These are phyloP conservation scores for Zoanthus sansibaricus DNA, from an alignment of 92 coral and sea anemone species.

Conservation along the genomic window DNA sequence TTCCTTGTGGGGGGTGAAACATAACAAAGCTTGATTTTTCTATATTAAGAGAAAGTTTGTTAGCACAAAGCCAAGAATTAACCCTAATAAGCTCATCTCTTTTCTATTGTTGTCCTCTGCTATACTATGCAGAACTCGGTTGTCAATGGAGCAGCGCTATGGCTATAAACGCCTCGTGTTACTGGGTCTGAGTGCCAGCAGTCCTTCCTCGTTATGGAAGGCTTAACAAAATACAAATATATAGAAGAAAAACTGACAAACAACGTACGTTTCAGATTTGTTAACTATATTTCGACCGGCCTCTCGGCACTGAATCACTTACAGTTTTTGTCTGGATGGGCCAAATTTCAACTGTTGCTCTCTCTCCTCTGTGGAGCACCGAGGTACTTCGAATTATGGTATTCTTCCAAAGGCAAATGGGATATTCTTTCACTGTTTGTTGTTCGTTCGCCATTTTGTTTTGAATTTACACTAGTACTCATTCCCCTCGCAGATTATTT, in stretches of 20 bases:
- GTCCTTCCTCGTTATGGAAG: conserved; percentile 39
- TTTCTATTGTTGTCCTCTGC: conserved; percentile 30
- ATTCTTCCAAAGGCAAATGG: conserved; percentile 29
- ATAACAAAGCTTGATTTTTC: conserved; percentile 15
- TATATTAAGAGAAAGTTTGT: not conserved
- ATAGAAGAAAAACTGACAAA: not conserved
- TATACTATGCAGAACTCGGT: conserved; percentile 34
- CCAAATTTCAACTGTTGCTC: conserved; percentile 31
- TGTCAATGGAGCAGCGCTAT: conserved; percentile 36
- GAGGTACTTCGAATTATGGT: conserved; percentile 34
- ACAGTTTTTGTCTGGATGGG: conserved; percentile 39
- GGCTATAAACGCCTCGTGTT: conserved; percentile 39
- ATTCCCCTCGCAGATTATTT: conserved; percentile 34
- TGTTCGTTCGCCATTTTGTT: conserved; percentile 36
- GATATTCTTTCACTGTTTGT: conserved; percentile 36
- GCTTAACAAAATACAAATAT: conserved; percentile 27
- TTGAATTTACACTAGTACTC: conserved; percentile 27
- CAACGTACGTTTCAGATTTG: conserved; percentile 24
- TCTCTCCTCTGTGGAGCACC: conserved; percentile 37
- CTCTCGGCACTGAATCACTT: conserved; percentile 37
- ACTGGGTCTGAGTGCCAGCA: conserved; percentile 40
- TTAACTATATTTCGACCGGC: not conserved
- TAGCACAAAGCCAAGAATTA: conserved; percentile 14
- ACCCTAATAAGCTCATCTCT: conserved; percentile 15
- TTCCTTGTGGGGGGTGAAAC: too few species aligned